Percentiles rank a stretch among this genome's conserved stretches.
Conservation (phyloP, 2,797 vertebrate species). For the Ibycter americanus region DNA sequence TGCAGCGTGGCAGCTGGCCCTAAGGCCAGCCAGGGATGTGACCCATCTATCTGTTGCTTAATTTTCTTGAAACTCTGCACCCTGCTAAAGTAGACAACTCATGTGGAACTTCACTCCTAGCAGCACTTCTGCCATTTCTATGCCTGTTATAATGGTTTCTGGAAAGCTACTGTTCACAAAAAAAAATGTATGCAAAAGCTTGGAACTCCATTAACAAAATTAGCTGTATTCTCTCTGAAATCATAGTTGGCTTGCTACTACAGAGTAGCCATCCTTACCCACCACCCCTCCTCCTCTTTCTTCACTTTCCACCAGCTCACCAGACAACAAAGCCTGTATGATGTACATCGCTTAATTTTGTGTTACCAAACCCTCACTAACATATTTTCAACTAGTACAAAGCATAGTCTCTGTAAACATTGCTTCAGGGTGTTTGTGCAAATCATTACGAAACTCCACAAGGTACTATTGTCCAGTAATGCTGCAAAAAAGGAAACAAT, state of each 20-base stretch:
- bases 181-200: neutral
- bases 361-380: neutral
- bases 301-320: neutral
- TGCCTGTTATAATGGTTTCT: neutral
- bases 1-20: constrained; percentile 32
- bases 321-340: neutral
- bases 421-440: neutral
- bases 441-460: neutral
- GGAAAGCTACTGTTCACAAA: neutral
- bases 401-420: neutral
- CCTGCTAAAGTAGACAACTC: neutral
- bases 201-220: neutral
- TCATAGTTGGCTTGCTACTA: neutral
- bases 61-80: neutral
- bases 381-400: neutral
- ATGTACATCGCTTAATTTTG: neutral
- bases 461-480: neutral
- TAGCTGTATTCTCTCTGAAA: neutral
- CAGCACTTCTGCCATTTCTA: neutral
- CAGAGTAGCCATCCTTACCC: neutral
- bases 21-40: neutral
- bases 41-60: neutral
- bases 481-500: neutral
- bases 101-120: neutral
- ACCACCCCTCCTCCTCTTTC: neutral